Percentiles rank a stretch among this genome's conserved stretches.
phyloP scores from a whole-genome alignment of 1,140 invertebrate species.

The Anoplolepis gracilipes region DNA sequence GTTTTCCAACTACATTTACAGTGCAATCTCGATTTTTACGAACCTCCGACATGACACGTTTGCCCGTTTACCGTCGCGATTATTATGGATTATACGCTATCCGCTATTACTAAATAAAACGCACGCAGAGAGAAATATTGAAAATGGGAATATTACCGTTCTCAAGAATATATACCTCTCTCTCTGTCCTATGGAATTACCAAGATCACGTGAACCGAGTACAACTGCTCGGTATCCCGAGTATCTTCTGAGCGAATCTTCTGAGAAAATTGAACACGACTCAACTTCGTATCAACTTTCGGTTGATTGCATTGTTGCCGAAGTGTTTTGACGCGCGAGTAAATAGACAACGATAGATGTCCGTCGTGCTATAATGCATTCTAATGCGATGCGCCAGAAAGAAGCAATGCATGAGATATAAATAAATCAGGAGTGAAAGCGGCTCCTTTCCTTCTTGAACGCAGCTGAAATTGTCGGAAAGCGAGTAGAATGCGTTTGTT shows the following conservation, averaged over 20 bases:
- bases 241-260: neutral
- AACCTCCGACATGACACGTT: constrained; percentile 46
- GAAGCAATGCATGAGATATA: constrained; percentile 41
- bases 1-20: constrained; percentile 25
- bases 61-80: constrained; percentile 48
- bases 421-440: constrained; percentile 64
- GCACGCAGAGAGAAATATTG: neutral
- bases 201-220: constrained; percentile 6
- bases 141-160: constrained; percentile 5
- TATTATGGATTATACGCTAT: constrained; percentile 42
- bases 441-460: constrained; percentile 11
- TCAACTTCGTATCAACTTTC: constrained; percentile 38
- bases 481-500: neutral
- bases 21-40: constrained; percentile 51
- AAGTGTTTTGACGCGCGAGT: constrained; percentile 4
- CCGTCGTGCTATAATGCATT: constrained; percentile 38
- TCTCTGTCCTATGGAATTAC: neutral
- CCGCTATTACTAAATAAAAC: constrained; percentile 47
- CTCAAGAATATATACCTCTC: neutral
- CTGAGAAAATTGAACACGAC: constrained; percentile 16
- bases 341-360: constrained; percentile 34
- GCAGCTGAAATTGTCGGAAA: constrained; percentile 10
- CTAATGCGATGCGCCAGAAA: constrained; percentile 53
- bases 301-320: neutral
- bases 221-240: too few species aligned